These are phyloP conservation scores for Heliconius nattereri DNA, from an alignment of 1,140 invertebrate genomes.

Conservation along the genomic window DNA sequence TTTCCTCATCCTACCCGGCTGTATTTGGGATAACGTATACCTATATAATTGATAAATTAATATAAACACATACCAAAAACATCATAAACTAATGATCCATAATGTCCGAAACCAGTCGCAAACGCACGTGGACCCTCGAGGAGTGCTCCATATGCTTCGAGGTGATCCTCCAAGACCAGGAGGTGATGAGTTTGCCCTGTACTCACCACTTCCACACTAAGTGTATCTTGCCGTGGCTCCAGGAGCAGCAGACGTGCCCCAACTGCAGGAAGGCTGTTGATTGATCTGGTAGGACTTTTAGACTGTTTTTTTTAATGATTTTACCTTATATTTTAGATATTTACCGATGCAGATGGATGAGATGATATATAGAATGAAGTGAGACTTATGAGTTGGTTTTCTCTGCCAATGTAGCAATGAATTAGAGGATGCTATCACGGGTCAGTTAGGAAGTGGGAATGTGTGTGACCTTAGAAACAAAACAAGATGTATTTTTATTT, in stretches of 20 bases:
- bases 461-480: too few species aligned
- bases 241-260: constrained; percentile 71
- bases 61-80: background rate
- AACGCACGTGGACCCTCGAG: constrained; percentile 62
- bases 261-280: constrained; percentile 62
- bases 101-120: constrained; percentile 48
- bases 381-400: too few species aligned
- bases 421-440: too few species aligned
- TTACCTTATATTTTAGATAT: background rate
- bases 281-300: constrained; percentile 6
- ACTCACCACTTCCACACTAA: constrained; percentile 66
- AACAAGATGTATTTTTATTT: too few species aligned
- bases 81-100: background rate
- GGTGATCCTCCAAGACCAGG: constrained; percentile 59
- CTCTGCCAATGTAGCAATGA: too few species aligned
- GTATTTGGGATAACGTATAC: background rate
- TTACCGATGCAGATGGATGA: too few species aligned
- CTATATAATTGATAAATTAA: background rate
- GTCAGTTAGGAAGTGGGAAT: too few species aligned
- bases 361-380: too few species aligned
- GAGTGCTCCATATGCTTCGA: constrained; percentile 74
- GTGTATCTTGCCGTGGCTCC: constrained; percentile 71
- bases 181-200: constrained; percentile 61
- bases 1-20: background rate
- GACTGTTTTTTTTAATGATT: background rate